A percentile compares a stretch with the other conserved stretches of the same genome.
Evolutionary conservation across 1,140 invertebrate genomes (phyloP).

Genomic region (Caenorhabditis latens): DNA sequence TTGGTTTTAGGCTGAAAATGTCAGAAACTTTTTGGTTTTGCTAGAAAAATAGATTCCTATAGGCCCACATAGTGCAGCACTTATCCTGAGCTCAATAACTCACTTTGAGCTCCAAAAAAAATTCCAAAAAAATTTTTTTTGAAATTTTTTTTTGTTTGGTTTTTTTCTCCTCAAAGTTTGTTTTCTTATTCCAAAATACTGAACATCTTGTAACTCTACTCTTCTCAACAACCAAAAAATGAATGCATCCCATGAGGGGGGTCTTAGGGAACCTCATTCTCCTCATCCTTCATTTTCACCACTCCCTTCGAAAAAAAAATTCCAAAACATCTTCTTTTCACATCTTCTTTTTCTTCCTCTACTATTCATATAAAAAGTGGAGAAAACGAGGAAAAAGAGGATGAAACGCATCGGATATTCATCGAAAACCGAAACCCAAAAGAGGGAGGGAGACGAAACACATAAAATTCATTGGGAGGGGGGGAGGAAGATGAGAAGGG

Average conservation of each 20-base stretch:
- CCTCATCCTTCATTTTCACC: not conserved
- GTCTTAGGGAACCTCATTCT: not conserved
- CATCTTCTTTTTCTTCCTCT: not conserved
- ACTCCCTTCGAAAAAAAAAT: not conserved
- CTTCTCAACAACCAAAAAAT: no score
- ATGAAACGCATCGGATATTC: slow-evolving; percentile 41
- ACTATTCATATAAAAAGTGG: slow-evolving; percentile 30
- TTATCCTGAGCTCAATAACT: no score
- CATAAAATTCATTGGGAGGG: slow-evolving; percentile 42
- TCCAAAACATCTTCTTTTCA: not conserved
- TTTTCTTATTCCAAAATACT: no score
- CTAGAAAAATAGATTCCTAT: no score
- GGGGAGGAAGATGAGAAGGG: not conserved
- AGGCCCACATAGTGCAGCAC: no score
- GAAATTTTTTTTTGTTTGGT: no score
- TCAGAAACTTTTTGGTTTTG: no score
- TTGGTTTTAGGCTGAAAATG: no score
- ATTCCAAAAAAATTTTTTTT: no score
- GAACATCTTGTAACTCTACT: no score
- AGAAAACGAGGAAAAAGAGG: not conserved
- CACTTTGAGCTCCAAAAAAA: no score
- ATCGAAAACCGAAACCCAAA: slow-evolving; percentile 11
- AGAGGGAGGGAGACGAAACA: not conserved
- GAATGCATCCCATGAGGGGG: not conserved
- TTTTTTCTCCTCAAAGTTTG: no score